Evolutionary conservation across 2,797 vertebrate genomes (phyloP), one percentile per base, ranked within the genome.

Genomic region (Oreochromis grahami): DNA sequence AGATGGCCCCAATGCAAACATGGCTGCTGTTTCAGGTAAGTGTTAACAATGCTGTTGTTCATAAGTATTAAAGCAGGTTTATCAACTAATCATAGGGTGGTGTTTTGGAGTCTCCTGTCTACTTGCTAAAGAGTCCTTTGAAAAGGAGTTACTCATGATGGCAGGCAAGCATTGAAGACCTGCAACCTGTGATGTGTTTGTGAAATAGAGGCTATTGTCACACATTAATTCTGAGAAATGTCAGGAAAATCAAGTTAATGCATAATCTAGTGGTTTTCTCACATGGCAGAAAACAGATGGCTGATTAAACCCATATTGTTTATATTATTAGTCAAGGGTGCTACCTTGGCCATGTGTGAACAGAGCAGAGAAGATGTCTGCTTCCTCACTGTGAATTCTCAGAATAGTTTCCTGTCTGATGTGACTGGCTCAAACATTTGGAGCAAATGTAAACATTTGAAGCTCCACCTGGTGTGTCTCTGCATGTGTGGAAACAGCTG

Each of bases 1-100:
- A 82, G 98, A 98, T 94, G 96, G 97, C 94, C 93, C 95, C 81
- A 96, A 95, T 95, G 93, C 96, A 96, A 96, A 94, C 89, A 94
- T 96, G 97, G 95, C 97, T 97, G 97, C 97, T 97, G 97, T 97
- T 95, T 97, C 98, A 97, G 98, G 98, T 98, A 83, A 92, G 89
- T 80, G 13, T 76, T 43, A 34, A 7, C 5, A 36, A 5, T 53
- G n/a, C 21, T 81, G 13, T 53, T 8, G 9, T 13, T 45, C 8
- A 78, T 4, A 72, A 2, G 24, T 72, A 45, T 72, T 72, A 48
- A 32, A 48, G 41, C 2, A 2, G 24, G 68, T 26, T 72, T 72
- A 6, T 72, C 14, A 17, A 29, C 6, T 48, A 48, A 72, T 29
- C 41, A 48, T 24, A 72, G 24, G 24, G 6, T 29, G 26, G 43